Conservation (phyloP, 2,113 vertebrate genomes). For the Hyaena hyaena region DNA sequence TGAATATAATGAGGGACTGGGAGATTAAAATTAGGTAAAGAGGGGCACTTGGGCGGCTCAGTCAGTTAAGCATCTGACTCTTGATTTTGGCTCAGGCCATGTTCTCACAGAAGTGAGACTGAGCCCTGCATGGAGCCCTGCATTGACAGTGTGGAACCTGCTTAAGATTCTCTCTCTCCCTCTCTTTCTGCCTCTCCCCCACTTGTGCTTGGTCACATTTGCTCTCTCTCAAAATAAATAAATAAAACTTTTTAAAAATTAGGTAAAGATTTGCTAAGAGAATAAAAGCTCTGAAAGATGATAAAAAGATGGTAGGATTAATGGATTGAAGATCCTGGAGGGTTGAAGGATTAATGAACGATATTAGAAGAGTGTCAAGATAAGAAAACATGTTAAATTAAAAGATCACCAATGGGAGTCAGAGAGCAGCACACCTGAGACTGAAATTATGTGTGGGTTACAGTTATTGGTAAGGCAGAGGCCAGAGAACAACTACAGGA, state of each 20-base stretch:
- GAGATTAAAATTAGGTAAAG: background rate
- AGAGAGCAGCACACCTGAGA: background rate
- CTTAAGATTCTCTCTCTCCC: too few relatives aligned
- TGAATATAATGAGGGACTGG: background rate
- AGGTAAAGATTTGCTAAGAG: background rate
- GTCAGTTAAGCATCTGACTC: too few relatives aligned
- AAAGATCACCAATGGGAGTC: background rate
- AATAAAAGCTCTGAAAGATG: background rate
- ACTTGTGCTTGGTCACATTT: too few relatives aligned
- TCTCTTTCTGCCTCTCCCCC: too few relatives aligned
- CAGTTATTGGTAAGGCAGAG: background rate
- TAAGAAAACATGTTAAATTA: constrained; percentile 1
- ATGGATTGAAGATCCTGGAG: background rate
- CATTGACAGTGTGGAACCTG: too few relatives aligned
- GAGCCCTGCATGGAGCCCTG: too few relatives aligned
- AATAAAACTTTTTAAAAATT: background rate
- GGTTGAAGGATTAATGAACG: background rate
- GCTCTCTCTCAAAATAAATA: too few relatives aligned
- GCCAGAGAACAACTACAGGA: background rate
- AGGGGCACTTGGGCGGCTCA: too few relatives aligned
- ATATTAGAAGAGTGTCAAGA: background rate
- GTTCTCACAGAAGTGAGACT: too few relatives aligned
- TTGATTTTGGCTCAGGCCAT: too few relatives aligned
- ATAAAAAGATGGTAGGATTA: background rate
- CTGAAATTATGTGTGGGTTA: background rate